phyloP scores from a whole-genome alignment of 2,797 vertebrate genomes.

The Helostoma temminkii region DNA sequence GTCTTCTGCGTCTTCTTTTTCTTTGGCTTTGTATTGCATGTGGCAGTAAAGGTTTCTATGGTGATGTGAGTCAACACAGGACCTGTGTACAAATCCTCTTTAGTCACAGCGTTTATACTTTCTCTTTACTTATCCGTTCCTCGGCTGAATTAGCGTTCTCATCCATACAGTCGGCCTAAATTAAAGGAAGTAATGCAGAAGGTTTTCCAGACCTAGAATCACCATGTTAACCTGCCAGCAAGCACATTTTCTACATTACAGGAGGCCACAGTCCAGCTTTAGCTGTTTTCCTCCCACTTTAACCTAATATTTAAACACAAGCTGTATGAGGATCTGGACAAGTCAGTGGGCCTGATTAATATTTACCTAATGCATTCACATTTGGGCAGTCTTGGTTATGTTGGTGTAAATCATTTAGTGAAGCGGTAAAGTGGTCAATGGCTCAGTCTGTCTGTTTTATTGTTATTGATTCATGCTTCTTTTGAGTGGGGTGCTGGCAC shows the following conservation, averaged over 20 bases:
- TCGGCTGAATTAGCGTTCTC: slow-evolving; percentile 1
- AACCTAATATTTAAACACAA: slow-evolving; percentile 69
- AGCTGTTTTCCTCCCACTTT: slow-evolving; percentile 34
- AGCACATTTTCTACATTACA: slow-evolving; percentile 31
- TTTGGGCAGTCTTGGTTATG: slow-evolving; percentile 35
- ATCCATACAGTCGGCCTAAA: not conserved
- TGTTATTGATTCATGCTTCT: slow-evolving; percentile 35
- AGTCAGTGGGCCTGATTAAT: slow-evolving; percentile 50
- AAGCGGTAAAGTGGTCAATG: slow-evolving; percentile 39
- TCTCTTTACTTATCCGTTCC: slow-evolving; percentile 30
- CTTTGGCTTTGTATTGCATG: slow-evolving; percentile 59
- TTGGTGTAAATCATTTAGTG: slow-evolving; percentile 54
- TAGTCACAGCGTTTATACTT: slow-evolving; percentile 26
- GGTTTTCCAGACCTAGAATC: slow-evolving; percentile 23
- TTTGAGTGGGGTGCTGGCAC: slow-evolving; percentile 12
- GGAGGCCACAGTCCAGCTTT: slow-evolving; percentile 53
- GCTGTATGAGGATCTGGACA: slow-evolving; percentile 25
- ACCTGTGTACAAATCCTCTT: slow-evolving; percentile 49
- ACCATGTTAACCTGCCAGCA: slow-evolving; percentile 6
- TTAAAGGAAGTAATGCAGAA: slow-evolving; percentile 2
- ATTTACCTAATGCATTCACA: slow-evolving; percentile 46
- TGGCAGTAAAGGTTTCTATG: slow-evolving; percentile 70
- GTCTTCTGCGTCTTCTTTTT: slow-evolving; percentile 53
- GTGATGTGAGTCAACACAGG: slow-evolving; percentile 72
- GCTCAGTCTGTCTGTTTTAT: slow-evolving; percentile 34